These are phyloP conservation scores for Brachycybe producta DNA, from an alignment of 2,888 invertebrate species.

Conservation along the genomic window DNA sequence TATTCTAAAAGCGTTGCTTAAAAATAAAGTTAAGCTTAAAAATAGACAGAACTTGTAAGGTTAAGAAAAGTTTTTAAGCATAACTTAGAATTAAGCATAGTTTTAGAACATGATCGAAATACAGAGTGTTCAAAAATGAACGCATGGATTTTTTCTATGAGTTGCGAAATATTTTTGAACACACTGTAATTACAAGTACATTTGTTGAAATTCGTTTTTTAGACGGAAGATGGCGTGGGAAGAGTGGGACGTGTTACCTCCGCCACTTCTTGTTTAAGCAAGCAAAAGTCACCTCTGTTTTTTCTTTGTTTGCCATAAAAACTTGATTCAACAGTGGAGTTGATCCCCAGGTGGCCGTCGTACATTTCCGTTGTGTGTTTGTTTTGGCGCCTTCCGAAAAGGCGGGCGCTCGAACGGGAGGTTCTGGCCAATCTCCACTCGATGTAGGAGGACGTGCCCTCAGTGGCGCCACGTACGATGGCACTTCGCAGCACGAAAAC, in stretches of 20 bases:
- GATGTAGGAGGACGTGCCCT: slow-evolving; percentile 7
- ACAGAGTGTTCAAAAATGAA: too few relatives aligned
- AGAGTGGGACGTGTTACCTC: slow-evolving; percentile 3
- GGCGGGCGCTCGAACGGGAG: not conserved
- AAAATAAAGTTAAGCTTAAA: too few relatives aligned
- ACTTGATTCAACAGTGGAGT: slow-evolving; percentile 14
- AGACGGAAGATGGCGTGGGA: not conserved
- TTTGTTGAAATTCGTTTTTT: not conserved
- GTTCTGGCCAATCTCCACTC: not conserved
- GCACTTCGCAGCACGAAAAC: not conserved
- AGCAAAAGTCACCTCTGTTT: too few relatives aligned
- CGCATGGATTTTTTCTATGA: too few relatives aligned
- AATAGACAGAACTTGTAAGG: too few relatives aligned
- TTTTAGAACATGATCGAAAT: too few relatives aligned
- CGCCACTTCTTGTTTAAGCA: too few relatives aligned
- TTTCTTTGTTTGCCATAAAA: not conserved
- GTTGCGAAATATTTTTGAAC: too few relatives aligned
- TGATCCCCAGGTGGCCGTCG: slow-evolving; percentile 6
- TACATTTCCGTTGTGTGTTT: not conserved
- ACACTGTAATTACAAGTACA: too few relatives aligned
- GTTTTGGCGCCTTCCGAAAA: not conserved
- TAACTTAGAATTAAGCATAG: too few relatives aligned
- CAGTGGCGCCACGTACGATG: slow-evolving; percentile 8
- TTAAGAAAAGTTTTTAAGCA: too few relatives aligned
- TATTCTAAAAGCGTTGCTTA: too few relatives aligned